A percentile compares a stretch with the other conserved stretches of the same genome.
Conservation (phyloP, 2,113 vertebrate genomes). For the Actenoides hombroni region DNA sequence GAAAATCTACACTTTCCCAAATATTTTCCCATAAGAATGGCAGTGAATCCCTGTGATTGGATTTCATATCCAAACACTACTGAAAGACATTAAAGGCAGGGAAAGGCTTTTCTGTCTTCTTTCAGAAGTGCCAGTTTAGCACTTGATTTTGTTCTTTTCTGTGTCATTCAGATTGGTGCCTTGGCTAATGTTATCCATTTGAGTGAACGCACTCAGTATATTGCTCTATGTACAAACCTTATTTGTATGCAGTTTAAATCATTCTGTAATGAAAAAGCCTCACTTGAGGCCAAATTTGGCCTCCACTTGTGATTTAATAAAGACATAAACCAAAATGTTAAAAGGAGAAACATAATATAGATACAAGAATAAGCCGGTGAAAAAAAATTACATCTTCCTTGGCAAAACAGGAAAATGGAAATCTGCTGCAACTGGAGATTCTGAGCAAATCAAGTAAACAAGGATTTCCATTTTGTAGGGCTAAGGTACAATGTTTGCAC, state of each 20-base stretch:
- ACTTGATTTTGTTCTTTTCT: background rate
- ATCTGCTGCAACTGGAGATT: background rate
- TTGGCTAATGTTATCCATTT: background rate
- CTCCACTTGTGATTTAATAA: constrained; percentile 24
- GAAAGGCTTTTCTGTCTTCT: background rate
- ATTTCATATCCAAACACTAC: background rate
- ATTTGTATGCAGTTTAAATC: background rate
- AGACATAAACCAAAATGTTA: constrained; percentile 18
- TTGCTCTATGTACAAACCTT: background rate
- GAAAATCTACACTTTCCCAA: background rate
- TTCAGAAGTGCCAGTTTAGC: background rate
- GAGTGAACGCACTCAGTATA: background rate
- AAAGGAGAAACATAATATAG: background rate
- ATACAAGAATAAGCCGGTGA: background rate
- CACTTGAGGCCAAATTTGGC: constrained; percentile 17
- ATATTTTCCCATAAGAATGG: background rate
- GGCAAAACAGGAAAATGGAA: background rate
- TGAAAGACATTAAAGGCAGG: background rate
- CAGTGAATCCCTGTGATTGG: background rate
- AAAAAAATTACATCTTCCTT: background rate
- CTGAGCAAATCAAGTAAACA: background rate
- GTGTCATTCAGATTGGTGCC: background rate
- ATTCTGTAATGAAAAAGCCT: background rate
- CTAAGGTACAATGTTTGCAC: background rate
- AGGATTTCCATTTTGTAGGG: background rate